Base-by-base conservation (phyloP, 2,888 invertebrate species). In the Ferdinandea cuprea region DNA sequence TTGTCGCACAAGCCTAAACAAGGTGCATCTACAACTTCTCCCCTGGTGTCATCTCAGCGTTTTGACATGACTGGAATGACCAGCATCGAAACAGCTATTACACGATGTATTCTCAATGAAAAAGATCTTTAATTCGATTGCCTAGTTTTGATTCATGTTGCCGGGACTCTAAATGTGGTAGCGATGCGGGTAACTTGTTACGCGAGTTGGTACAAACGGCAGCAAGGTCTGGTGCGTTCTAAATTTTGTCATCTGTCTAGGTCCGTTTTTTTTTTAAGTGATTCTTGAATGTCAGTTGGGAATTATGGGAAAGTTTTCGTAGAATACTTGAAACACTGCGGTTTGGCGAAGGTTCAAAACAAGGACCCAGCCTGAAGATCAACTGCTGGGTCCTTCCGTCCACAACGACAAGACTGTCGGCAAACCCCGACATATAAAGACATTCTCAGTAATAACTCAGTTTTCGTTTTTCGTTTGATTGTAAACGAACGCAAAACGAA, bases 11-110 rank as follows among this genome's bases (percentile, higher is more conserved):
- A n/a, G 37, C 28, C 59, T 71, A 15, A 35, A 59, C 63, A 68
- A 63, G 73, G 56, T 73, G 73, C 69, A 50, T 58, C 32, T 44
- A 13, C 8, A 30, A 40, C 48, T 35, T n/a, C 65, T 58, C 73
- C 37, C 63, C 35, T 32, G n/a, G 42, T 77, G 80, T 74, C 74
- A 74, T 74, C 63, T 74, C 52, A 9, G 35, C 65, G 66, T 78
- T 71, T 72, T 78, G 76, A 76, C 68, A 68, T 74, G 44, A 61
- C 50, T 65, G 32, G 58, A 15, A n/a, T 40, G 35, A 37, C 61
- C 72, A 58, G 42, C 40, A 7, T 42, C 50, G 21, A 21, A 58
- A 66, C 11, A 44, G 37, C 44, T 35, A 44, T 63, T 52, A 46
- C 72, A 44, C 63, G 63, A 71, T 58, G 35, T 25, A 19, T 32